These are phyloP conservation scores for Plutella xylostella DNA, from an alignment of 2,888 invertebrate species.

Conservation along the genomic window DNA sequence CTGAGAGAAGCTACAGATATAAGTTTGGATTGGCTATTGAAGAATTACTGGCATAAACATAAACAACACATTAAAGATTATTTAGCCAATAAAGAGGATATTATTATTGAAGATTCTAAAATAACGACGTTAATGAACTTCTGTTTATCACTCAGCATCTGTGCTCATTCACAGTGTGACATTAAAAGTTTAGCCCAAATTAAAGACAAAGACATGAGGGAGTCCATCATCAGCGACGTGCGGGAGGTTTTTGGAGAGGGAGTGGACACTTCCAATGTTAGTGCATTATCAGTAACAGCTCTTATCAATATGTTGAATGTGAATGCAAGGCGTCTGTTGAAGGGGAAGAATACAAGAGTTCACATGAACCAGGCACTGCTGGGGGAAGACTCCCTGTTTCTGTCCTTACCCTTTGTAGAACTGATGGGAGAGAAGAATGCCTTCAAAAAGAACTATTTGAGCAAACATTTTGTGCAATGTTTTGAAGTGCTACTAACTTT, in stretches of 20 bases:
- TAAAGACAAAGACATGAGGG: conserved; percentile 36
- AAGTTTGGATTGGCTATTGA: conserved; percentile 76
- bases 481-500: conserved; percentile 68
- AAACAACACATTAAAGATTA: conserved; percentile 57
- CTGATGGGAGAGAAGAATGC: conserved; percentile 31
- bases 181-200: conserved; percentile 49
- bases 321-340: conserved; percentile 35
- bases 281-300: conserved; percentile 34
- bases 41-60: conserved; percentile 75
- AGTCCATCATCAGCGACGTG: conserved; percentile 44
- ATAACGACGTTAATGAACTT: conserved; percentile 41
- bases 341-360: conserved; percentile 24
- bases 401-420: conserved; percentile 41
- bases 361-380: conserved; percentile 38
- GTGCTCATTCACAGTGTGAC: conserved; percentile 40
- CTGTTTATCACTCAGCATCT: conserved; percentile 48
- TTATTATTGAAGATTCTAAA: conserved; percentile 30
- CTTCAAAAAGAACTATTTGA: conserved; percentile 27
- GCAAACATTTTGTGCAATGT: conserved; percentile 39
- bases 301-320: conserved; percentile 34
- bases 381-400: conserved; percentile 40
- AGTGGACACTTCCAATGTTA: conserved; percentile 38
- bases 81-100: conserved; percentile 30
- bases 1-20: conserved; percentile 73
- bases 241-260: conserved; percentile 38